Base-by-base conservation (phyloP, 2,113 vertebrate genomes). In the Salvelinus fontinalis region DNA sequence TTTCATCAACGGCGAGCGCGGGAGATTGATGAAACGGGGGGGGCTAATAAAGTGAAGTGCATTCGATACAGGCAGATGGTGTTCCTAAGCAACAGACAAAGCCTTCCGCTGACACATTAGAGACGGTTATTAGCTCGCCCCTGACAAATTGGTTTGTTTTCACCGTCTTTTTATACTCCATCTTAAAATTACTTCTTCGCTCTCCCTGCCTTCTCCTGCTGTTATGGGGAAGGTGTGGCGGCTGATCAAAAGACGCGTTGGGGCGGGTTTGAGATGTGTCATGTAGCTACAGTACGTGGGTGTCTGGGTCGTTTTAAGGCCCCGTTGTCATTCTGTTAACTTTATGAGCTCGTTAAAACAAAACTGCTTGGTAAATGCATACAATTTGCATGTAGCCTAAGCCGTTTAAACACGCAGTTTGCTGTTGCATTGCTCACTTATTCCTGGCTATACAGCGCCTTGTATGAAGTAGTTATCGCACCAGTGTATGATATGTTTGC, bases 51-150 rank as follows among this genome's bases (percentile, higher is more conserved):
- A 88, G 85, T 87, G 86, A 87, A 90, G 79, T 82, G 85, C 83
- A 87, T 93, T 89, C 84, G 84, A 85, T 84, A 87, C 81, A 91
- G 85, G 90, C 91, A 90, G 89, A 90, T 90, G 84, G 88, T 82
- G 89, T 93, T 90, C 86, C 92, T 89, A 88, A 89, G 92, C 92
- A 92, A 93, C 91, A 88, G 83, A 91, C 87, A 88, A 88, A 91
- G 73, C 83, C 83, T 87, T 82, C 84, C 39, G 70, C 78, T 84
- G 88, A 89, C 82, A 87, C 89, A 91, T 89, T 88, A 89, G 86
- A 85, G 83, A 67, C 64, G 69, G 90, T 86, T 92, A 91, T 91
- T 93, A 90, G 80, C 84, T 78, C 78, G 66, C 51, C 83, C 54
- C 86, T 88, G 86, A 92, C 87, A 92, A 91, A 93, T 84, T 84